These are phyloP conservation scores for Monoplex corrugatus DNA, from an alignment of 2,888 invertebrate species.

Conservation along the genomic window DNA sequence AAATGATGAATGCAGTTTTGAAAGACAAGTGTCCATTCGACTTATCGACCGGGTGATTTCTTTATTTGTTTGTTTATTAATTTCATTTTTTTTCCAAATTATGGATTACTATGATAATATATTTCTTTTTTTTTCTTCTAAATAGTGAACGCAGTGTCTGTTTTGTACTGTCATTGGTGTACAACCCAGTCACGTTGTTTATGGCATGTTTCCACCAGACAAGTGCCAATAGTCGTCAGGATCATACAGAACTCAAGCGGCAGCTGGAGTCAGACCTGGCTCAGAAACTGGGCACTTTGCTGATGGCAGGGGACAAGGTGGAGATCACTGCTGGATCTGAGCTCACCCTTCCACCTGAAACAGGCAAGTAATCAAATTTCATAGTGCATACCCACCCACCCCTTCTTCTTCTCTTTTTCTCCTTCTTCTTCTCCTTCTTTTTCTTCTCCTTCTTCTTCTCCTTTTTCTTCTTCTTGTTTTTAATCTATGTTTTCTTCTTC, in stretches of 20 bases:
- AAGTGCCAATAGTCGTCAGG: neutral
- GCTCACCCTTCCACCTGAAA: conserved; percentile 62
- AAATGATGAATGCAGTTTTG: too few species aligned
- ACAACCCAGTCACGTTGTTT: too few species aligned
- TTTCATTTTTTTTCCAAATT: too few species aligned
- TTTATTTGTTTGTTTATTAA: too few species aligned
- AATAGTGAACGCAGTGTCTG: too few species aligned
- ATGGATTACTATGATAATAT: too few species aligned
- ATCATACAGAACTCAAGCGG: neutral
- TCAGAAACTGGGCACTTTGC: conserved; percentile 62
- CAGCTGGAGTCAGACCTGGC: conserved; percentile 23
- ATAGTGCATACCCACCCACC: too few species aligned
- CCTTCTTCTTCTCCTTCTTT: neutral
- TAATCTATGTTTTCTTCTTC: neutral
- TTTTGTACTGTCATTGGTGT: too few species aligned
- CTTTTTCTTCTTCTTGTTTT: neutral
- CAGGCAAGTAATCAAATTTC: conserved; percentile 65
- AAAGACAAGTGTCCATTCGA: too few species aligned
- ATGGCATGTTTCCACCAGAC: neutral
- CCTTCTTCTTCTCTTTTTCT: neutral
- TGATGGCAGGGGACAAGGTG: conserved; percentile 68
- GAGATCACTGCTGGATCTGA: conserved; percentile 61
- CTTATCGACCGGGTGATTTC: too few species aligned
- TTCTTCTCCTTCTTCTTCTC: neutral
- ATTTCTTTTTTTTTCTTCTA: too few species aligned